Evolutionary conservation across 37 sponge, comb jelly and placozoan genomes (phyloP).

Genomic region (Spongia lamella): DNA sequence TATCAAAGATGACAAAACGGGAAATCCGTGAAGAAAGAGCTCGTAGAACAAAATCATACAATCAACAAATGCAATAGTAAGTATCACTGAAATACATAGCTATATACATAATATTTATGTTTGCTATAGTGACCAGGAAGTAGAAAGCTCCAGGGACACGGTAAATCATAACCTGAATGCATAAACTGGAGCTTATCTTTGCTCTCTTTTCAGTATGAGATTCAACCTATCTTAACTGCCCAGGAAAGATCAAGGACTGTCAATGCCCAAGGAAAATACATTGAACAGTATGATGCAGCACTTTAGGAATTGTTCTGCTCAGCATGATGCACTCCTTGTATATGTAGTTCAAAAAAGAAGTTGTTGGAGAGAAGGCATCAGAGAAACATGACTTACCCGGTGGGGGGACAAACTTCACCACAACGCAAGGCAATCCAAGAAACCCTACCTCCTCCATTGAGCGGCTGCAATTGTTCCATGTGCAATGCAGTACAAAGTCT

Average conservation of each 20-base stretch:
- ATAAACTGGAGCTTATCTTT: no score
- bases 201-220: not conserved
- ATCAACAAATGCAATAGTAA: constrained; percentile 30
- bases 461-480: constrained; percentile 82
- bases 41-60: constrained; percentile 14
- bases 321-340: no score
- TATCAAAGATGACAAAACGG: constrained; percentile 60
- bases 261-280: constrained; percentile 73
- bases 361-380: not conserved
- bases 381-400: constrained; percentile 47
- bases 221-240: constrained; percentile 31
- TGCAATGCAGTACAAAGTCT: constrained; percentile 76
- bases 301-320: no score
- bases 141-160: not conserved
- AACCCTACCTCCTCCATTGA: constrained; percentile 77
- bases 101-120: not conserved
- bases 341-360: no score
- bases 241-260: constrained; percentile 67
- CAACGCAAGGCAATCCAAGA: constrained; percentile 17
- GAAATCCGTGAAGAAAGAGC: constrained; percentile 68
- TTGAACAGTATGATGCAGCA: constrained; percentile 20
- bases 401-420: constrained; percentile 2
- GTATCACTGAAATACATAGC: not conserved
- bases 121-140: constrained; percentile 10
- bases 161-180: no score